Base-by-base conservation (phyloP, 1,140 invertebrate genomes). In the Chelonus insularis region DNA sequence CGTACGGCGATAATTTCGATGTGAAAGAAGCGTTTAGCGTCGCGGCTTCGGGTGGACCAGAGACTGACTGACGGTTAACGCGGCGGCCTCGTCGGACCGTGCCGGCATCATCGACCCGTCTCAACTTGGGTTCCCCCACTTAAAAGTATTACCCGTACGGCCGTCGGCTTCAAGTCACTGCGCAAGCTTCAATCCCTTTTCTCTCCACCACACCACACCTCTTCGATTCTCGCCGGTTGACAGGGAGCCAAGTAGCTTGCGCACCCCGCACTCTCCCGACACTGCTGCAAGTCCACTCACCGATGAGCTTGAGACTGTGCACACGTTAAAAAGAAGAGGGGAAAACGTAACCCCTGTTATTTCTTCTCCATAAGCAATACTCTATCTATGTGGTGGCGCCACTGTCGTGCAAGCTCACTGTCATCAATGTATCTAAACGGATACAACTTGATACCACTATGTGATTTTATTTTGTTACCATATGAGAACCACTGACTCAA, bases 101-200 rank as follows among this genome's bases (percentile, higher is more conserved):
- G 71, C 76, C 76, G 77, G 77, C 78, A 79, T 77, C 77, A 80
- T 79, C 78, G 78, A 79, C 74, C 78, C 74, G 72, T 72, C 56
- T 47, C 55, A 29, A 29, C 37, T 14, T 48, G n/a, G n/a, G 7
- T 41, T 52, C 55, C 48, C 54, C 36, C 59, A 18, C 51, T 9
- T 12, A 23, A 32, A 14, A 63, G 67, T 62, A 65, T 71, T 67
- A 51, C 69, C 57, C 54, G 18, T 58, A 14, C 34, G 25, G 43
- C 32, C 50, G 50, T 20, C 32, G 11, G 14, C 36, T 21, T 43
- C 21, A 37, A 5, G 1, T n/a, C 2, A n/a, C 11, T 23, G 47
- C 43, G 47, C 47, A 23, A 32, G 32, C 45, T 12, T 11, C 12
- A 25, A 21, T 41, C 12, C 21, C 21, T 51, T 39, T 39, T 20